Base-by-base conservation (phyloP, 2,888 invertebrate genomes). In the Schrankia costaestrigalis region DNA sequence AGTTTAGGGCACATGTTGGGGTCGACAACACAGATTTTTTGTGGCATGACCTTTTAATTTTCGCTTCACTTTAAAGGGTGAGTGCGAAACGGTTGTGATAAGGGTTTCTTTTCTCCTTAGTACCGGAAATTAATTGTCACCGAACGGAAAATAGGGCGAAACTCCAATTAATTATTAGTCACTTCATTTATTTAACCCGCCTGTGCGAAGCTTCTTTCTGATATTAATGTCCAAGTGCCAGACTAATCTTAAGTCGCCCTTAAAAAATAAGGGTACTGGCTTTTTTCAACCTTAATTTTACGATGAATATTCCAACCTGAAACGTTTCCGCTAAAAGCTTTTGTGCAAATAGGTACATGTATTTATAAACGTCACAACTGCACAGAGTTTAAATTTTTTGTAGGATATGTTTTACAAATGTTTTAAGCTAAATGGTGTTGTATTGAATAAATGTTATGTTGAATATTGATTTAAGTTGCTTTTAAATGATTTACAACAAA, bases 151-250 rank as follows among this genome's bases (percentile, higher is more conserved):
- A 87, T 85, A 80, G 86, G 86, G 85, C 76, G 79, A 83, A 85
- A 87, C 76, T 85, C 82, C 85, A 85, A 87, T 87, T 87, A 85
- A 86, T 86, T 87, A 86, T 84, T 84, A 82, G 80, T 79, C 82
- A 86, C 80, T 87, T 85, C 85, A 86, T 85, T 85, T 85, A 85
- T 86, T 84, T 85, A 85, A 85, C 82, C 79, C 80, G 67, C 67
- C 67, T 72, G 70, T 69, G 67, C 56, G 63, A 59, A 68, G 72
- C 74, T 80, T 84, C 78, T 77, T 80, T 78, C 68, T 71, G 65
- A 81, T 79, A 82, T 82, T 82, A 80, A 80, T 78, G 80, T 67
- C 70, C 70, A 59, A 74, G 71, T 77, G 77, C 68, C 73, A 63
- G 69, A 66, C 66, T 75, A 74, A 79, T 81, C 73, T 73, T 58